Evolutionary conservation across 2,888 invertebrate genomes (phyloP), one percentile per base, ranked within the genome.

Genomic region (Colostygia pectinataria): DNA sequence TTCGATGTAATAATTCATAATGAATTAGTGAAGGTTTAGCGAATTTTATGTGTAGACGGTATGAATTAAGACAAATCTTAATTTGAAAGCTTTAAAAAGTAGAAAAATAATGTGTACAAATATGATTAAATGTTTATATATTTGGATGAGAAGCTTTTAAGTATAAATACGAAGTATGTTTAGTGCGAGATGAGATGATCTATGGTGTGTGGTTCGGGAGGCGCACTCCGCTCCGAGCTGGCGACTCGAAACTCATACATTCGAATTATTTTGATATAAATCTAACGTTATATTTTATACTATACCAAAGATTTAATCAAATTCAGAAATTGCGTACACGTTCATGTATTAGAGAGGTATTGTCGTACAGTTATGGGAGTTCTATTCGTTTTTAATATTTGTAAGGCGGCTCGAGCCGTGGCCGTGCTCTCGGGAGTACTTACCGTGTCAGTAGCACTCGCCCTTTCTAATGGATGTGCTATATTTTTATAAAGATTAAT

Each of bases 21-120:
- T 67, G 73, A 72, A 71, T 69, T 53, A 66, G 68, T 66, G 57
- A 65, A 61, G 66, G 66, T 62, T 67, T 70, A 74, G 68, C 63
- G 63, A 63, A 63, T 63, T 69, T 57, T 73, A 68, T 66, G 68
- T 73, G 71, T 55, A 58, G 55, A 58, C 43, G 57, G 58, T 59
- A 57, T 72, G 71, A 73, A 74, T 77, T 76, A 74, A 80, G 79
- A 80, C 78, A 78, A 78, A 77, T 82, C 81, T 83, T 77, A 81
- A 81, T 83, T 80, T 80, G 80, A 83, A 79, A 86, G 86, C 86
- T 85, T 86, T 87, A 86, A 86, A 71, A 74, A 76, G 77, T 72
- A 71, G 78, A 71, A 66, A 68, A 65, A 70, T 77, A 77, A 77
- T 72, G 68, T 82, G 84, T 83, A 82, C 81, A 80, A 78, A 77